Evolutionary conservation across 1,140 invertebrate genomes (phyloP).

Genomic region (Triops longicaudatus): DNA sequence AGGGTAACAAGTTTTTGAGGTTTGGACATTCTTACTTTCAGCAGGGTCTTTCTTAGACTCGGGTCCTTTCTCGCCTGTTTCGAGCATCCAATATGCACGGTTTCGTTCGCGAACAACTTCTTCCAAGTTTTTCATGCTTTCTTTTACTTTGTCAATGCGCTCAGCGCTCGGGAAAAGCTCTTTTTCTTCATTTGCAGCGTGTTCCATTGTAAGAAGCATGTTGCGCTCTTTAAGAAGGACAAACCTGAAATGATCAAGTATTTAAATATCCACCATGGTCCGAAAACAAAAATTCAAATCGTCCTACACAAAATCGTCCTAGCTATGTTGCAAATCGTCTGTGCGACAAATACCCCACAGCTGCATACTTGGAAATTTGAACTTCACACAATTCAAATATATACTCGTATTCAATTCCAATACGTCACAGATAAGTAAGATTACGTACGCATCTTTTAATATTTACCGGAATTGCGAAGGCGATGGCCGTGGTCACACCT

Average conservation of each 20-base stretch:
- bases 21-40: neutral
- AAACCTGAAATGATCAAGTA: conserved; percentile 50
- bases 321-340: no score
- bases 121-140: conserved; percentile 93
- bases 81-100: conserved; percentile 76
- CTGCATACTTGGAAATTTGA: no score
- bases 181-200: conserved; percentile 58
- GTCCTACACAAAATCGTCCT: no score
- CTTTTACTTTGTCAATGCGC: conserved; percentile 85
- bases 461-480: no score
- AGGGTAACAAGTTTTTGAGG: neutral
- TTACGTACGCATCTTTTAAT: no score
- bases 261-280: no score
- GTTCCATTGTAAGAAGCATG: conserved; percentile 94
- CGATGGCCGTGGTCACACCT: no score
- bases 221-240: conserved; percentile 92
- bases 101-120: conserved; percentile 85
- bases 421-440: no score
- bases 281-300: no score
- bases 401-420: no score
- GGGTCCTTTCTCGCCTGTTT: conserved; percentile 62
- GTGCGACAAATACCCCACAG: no score
- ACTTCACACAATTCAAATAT: no score
- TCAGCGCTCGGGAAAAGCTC: conserved; percentile 88
- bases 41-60: neutral